Evolutionary conservation across 2,113 vertebrate species (phyloP).

Genomic region (Neolamprologus brichardi): DNA sequence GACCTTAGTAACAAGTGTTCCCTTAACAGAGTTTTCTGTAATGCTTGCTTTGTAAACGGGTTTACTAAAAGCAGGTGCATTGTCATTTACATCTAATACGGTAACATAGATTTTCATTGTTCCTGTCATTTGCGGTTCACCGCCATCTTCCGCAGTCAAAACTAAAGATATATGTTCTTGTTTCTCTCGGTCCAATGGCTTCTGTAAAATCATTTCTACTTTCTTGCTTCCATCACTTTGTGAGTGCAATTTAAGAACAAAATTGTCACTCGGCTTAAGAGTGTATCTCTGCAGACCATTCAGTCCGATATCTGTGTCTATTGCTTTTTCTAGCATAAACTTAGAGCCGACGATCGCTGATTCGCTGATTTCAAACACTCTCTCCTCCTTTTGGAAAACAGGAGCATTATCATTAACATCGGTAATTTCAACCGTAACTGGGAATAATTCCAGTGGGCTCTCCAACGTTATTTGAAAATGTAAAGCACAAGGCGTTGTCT

Average conservation of each 20-base stretch:
- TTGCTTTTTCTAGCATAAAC: conserved; percentile 70
- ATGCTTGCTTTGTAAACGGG: conserved; percentile 60
- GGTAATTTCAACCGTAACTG: conserved; percentile 58
- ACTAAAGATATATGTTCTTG: not conserved
- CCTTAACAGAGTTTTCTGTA: conserved; percentile 42
- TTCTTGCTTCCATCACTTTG: conserved; percentile 44
- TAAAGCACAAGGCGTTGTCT: conserved; percentile 59
- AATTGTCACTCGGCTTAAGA: conserved; percentile 57
- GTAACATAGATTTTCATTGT: conserved; percentile 36
- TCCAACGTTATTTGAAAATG: conserved; percentile 73
- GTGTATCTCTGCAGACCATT: conserved; percentile 72
- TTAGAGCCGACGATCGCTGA: conserved; percentile 20
- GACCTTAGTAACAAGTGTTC: conserved; percentile 42
- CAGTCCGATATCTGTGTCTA: conserved; percentile 72
- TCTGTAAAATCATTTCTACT: conserved; percentile 49
- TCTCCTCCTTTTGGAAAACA: conserved; percentile 9
- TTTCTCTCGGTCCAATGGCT: conserved; percentile 48
- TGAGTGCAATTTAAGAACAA: conserved; percentile 47
- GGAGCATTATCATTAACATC: conserved; percentile 69
- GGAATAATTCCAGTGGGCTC: conserved; percentile 71
- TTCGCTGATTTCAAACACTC: conserved; percentile 51
- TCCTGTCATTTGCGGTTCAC: conserved; percentile 32
- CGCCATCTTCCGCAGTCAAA: conserved; percentile 50
- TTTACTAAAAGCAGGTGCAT: conserved; percentile 56
- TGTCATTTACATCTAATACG: conserved; percentile 43